These are phyloP conservation scores for Centropus unirufus DNA, from an alignment of 2,113 vertebrate species.

Conservation along the genomic window DNA sequence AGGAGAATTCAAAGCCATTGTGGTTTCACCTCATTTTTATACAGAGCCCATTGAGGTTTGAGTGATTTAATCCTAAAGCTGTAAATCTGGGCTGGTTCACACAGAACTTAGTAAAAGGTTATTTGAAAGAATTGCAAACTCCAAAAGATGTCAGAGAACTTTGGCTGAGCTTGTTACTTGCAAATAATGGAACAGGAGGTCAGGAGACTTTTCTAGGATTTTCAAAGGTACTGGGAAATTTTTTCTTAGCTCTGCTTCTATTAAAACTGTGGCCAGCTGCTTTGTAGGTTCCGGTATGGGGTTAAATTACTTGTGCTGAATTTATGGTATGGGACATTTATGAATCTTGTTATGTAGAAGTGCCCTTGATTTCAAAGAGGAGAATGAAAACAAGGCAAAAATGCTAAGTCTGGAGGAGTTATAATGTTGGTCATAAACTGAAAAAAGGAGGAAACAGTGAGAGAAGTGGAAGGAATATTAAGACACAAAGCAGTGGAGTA, in stretches of 20 bases:
- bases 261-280: background rate
- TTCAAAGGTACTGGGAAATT: constrained; percentile 12
- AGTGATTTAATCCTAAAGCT: constrained; percentile 50
- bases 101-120: constrained; percentile 48
- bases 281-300: background rate
- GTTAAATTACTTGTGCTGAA: constrained; percentile 13
- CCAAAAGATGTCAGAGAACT: constrained; percentile 39
- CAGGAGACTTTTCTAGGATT: constrained; percentile 1
- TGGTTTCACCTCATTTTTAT: constrained; percentile 58
- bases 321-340: background rate
- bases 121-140: constrained; percentile 53
- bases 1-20: constrained; percentile 19
- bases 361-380: background rate
- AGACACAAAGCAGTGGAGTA: background rate
- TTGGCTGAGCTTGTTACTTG: constrained; percentile 39
- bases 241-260: background rate
- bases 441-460: too few relatives aligned
- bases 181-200: background rate
- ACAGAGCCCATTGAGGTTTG: constrained; percentile 24
- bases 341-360: background rate
- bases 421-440: background rate
- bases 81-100: constrained; percentile 47
- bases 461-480: background rate
- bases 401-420: background rate
- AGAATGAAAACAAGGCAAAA: constrained; percentile 4